Evolutionary conservation across 2,113 vertebrate species (phyloP).

Genomic region (Xenopus borealis): DNA sequence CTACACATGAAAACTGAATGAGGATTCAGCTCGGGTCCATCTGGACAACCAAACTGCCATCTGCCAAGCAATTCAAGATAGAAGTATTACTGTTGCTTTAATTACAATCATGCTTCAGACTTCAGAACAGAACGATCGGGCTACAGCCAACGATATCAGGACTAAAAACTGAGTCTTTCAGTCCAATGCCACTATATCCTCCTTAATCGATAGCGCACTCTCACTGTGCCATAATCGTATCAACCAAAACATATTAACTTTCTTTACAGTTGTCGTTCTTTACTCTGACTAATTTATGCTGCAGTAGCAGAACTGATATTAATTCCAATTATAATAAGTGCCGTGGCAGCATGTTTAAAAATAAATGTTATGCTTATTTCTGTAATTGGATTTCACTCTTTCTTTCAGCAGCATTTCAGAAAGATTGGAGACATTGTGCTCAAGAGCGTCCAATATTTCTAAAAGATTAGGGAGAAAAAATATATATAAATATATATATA

Average conservation of each 20-base stretch:
- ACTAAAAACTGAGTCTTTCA: neutral
- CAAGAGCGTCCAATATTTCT: slow-evolving; percentile 14
- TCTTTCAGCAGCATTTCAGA: neutral
- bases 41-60: slow-evolving; percentile 39
- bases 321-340: slow-evolving; percentile 31
- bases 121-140: slow-evolving; percentile 1
- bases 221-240: too few species aligned
- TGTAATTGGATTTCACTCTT: slow-evolving; percentile 25
- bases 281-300: slow-evolving; percentile 2
- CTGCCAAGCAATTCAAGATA: slow-evolving; percentile 37
- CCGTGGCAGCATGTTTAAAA: slow-evolving; percentile 1
- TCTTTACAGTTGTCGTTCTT: neutral
- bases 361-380: slow-evolving; percentile 8
- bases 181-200: neutral
- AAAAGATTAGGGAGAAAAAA: neutral
- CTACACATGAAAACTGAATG: slow-evolving; percentile 29
- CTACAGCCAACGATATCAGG: slow-evolving; percentile 5
- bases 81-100: slow-evolving; percentile 37
- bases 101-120: slow-evolving; percentile 30
- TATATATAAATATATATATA: too few species aligned
- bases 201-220: neutral
- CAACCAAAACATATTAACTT: neutral
- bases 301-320: slow-evolving; percentile 18
- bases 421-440: neutral
- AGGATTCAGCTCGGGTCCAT: slow-evolving; percentile 34